Conservation (phyloP, 2,797 vertebrate species). For the Austrolebias charrua region DNA sequence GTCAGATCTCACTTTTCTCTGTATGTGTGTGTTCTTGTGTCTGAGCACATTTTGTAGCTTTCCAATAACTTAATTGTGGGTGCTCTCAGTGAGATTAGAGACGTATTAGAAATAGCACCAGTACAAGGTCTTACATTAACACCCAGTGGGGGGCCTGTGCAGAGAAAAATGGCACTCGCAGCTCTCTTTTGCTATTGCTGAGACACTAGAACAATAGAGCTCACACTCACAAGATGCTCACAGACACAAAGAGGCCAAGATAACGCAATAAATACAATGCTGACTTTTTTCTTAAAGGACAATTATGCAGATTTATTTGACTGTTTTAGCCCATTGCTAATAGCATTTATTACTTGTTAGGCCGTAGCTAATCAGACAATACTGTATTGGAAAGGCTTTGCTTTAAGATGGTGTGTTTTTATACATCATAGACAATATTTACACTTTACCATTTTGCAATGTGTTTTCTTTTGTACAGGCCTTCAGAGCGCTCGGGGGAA, state of each 20-base stretch:
- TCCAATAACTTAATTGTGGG: constrained; percentile 24
- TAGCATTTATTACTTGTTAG: constrained; percentile 9
- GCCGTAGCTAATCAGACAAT: constrained; percentile 6
- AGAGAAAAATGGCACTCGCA: constrained; percentile 51
- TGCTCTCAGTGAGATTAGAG: constrained; percentile 38
- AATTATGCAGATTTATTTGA: constrained; percentile 4
- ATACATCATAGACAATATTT: constrained; percentile 5
- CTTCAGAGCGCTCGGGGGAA: constrained; percentile 92
- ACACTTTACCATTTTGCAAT: neutral
- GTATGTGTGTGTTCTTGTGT: constrained; percentile 13
- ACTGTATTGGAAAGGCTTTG: constrained; percentile 6
- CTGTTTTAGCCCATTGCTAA: constrained; percentile 20
- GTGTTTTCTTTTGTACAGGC: constrained; percentile 72
- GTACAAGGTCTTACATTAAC: constrained; percentile 61
- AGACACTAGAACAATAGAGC: constrained; percentile 43
- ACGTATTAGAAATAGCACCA: constrained; percentile 49
- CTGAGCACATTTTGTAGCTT: constrained; percentile 3
- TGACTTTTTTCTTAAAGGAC: constrained; percentile 13
- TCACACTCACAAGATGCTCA: constrained; percentile 9
- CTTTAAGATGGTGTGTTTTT: constrained; percentile 8
- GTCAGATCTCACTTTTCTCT: constrained; percentile 36
- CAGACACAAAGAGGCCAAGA: constrained; percentile 1
- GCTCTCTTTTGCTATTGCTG: constrained; percentile 41
- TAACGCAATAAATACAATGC: constrained; percentile 5
- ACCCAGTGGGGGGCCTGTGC: constrained; percentile 56